A percentile compares a stretch with the other conserved stretches of the same genome.
phyloP scores from a whole-genome alignment of 1,140 invertebrate genomes.

The Cylas formicarius region DNA sequence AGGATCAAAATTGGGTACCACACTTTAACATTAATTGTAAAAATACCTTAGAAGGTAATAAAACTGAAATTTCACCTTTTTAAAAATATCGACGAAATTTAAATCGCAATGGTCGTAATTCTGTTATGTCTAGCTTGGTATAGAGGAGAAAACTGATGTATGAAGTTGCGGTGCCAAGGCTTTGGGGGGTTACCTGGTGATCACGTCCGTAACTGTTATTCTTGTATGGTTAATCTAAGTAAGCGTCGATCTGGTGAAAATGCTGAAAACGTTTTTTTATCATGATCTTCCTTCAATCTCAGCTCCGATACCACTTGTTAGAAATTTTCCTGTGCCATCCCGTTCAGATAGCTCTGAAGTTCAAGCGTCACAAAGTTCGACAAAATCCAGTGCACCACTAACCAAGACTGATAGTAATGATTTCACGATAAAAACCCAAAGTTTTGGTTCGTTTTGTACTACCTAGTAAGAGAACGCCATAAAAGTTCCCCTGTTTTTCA shows the following conservation, averaged over 20 bases:
- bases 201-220: no score
- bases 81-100: no score
- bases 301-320: no score
- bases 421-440: no score
- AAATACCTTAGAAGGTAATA: slow-evolving; percentile 48
- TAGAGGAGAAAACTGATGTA: neutral
- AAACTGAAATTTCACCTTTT: slow-evolving; percentile 18
- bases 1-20: no score
- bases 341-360: no score
- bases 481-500: slow-evolving; percentile 6
- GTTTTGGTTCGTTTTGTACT: no score
- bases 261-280: no score
- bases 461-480: slow-evolving; percentile 12
- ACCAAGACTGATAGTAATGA: no score
- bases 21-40: slow-evolving; percentile 32
- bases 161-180: slow-evolving; percentile 3
- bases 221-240: no score
- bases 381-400: neutral
- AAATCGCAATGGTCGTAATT: neutral
- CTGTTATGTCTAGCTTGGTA: neutral
- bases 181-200: slow-evolving; percentile 8
- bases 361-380: no score
- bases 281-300: slow-evolving; percentile 5
- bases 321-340: slow-evolving; percentile 6
- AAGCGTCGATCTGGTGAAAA: no score